Base-by-base conservation (phyloP, 2,797 vertebrate species). In the Telmatherina bonti region DNA sequence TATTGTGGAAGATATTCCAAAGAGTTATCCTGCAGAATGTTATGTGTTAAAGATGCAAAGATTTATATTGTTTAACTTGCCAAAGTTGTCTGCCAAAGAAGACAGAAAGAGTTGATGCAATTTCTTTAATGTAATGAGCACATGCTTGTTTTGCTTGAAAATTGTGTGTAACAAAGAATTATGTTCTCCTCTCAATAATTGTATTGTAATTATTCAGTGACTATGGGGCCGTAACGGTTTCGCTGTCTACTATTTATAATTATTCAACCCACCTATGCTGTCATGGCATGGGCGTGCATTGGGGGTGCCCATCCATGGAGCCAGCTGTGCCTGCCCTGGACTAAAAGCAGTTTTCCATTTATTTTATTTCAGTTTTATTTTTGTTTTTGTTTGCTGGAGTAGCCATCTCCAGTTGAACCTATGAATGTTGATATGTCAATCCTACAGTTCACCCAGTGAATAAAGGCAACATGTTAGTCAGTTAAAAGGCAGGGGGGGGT, bases 1-100 rank as follows among this genome's bases (percentile, higher is more conserved):
- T 22, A 36, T 36, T 36, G 36, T 31, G 35, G 26, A 26, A 26
- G 24, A 26, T 26, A 7, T 33, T 45, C 18, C 24, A 30, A 62
- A 62, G 9, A 43, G 16, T 45, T 43, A 18, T 35, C 41, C 16
- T 0, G 13, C 3, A 38, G 41, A 68, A 56, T 77, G 30, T 55
- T 5, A 1, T 10, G 41, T 33, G 30, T 55, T 7, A 1, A 13
- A 53, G 29, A 22, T 45, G 4, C 18, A 52, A 26, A 16, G 1
- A 20, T 56, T 15, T 31, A n/a, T 6, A 45, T 5, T 0, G 43
- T 62, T 49, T 55, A 16, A 63, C 7, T 24, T 15, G 51, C 24
- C 55, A 31, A 47, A 26, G 10, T 33, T 3, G 33, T 59, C 35
- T 58, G 49, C 36, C 55, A 73, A 68, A 67, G 41, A 45, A 11